Percentiles rank a stretch among this genome's conserved stretches.
These are phyloP conservation scores for Myiopsitta monachus DNA, from an alignment of 2,113 vertebrate species.

Conservation along the genomic window DNA sequence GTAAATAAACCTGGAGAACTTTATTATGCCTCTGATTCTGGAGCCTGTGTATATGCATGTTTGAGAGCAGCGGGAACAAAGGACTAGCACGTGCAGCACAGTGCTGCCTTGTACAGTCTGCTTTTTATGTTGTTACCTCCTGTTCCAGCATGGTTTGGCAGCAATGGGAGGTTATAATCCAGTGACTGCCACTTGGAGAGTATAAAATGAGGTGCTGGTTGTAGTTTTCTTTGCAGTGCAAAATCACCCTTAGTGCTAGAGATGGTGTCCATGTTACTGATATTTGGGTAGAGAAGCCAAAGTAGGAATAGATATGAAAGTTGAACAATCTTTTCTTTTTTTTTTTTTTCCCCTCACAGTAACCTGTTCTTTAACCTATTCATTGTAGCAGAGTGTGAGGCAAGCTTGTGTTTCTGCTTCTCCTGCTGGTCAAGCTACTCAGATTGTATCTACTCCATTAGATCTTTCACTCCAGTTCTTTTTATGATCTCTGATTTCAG, in stretches of 20 bases:
- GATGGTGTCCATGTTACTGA: not conserved
- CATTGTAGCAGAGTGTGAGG: not conserved
- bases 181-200: not conserved
- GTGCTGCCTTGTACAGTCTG: not conserved
- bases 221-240: not conserved
- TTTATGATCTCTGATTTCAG: constrained; percentile 22
- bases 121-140: not conserved
- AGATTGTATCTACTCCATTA: not conserved
- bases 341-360: not conserved
- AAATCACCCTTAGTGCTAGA: not conserved
- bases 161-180: not conserved
- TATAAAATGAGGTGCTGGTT: not conserved
- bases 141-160: not conserved
- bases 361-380: not conserved
- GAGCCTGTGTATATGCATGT: not conserved
- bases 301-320: not conserved
- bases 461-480: not conserved
- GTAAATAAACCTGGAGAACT: not conserved
- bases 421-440: not conserved
- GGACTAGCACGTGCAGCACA: not conserved
- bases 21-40: not conserved
- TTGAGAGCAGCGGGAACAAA: not conserved
- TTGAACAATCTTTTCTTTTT: not conserved
- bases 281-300: not conserved
- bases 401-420: not conserved